Conservation (phyloP, 2,113 vertebrate species). For the Melanotaenia duboulayi region DNA sequence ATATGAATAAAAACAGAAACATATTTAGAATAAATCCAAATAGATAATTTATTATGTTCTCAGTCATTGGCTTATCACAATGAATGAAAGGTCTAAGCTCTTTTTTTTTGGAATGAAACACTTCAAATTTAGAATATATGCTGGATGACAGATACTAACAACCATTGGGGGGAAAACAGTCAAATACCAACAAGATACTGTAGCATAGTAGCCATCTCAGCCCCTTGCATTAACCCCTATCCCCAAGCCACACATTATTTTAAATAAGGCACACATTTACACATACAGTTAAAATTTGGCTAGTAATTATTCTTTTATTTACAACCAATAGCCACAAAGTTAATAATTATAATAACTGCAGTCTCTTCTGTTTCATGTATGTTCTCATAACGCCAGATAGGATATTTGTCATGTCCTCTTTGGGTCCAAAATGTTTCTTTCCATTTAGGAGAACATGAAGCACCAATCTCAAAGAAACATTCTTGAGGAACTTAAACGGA, state of each 20-base stretch:
- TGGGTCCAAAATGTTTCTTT: conserved; percentile 54
- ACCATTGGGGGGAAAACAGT: conserved; percentile 65
- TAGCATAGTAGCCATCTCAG: conserved; percentile 69
- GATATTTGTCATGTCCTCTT: conserved; percentile 47
- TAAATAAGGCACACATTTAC: conserved; percentile 91
- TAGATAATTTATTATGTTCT: conserved; percentile 21
- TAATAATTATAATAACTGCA: conserved; percentile 77
- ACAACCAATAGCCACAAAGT: conserved; percentile 84
- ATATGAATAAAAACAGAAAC: conserved; percentile 17
- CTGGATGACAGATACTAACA: conserved; percentile 73
- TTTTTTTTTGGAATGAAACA: conserved; percentile 74
- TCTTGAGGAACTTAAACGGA: conserved; percentile 44
- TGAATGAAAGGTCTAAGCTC: conserved; percentile 11
- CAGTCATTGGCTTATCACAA: conserved; percentile 14
- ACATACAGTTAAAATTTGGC: conserved; percentile 87
- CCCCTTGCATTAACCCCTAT: conserved; percentile 65
- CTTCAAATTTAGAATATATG: conserved; percentile 76
- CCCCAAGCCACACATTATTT: conserved; percentile 81
- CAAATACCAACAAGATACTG: conserved; percentile 74
- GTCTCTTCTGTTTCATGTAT: conserved; percentile 62
- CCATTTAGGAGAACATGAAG: conserved; percentile 43
- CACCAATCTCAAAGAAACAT: conserved; percentile 64
- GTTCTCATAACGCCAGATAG: conserved; percentile 26
- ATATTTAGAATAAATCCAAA: conserved; percentile 33
- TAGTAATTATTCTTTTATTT: conserved; percentile 88